Evolutionary conservation across 1,140 invertebrate species (phyloP).

Genomic region (Hylyphantes graminicola): DNA sequence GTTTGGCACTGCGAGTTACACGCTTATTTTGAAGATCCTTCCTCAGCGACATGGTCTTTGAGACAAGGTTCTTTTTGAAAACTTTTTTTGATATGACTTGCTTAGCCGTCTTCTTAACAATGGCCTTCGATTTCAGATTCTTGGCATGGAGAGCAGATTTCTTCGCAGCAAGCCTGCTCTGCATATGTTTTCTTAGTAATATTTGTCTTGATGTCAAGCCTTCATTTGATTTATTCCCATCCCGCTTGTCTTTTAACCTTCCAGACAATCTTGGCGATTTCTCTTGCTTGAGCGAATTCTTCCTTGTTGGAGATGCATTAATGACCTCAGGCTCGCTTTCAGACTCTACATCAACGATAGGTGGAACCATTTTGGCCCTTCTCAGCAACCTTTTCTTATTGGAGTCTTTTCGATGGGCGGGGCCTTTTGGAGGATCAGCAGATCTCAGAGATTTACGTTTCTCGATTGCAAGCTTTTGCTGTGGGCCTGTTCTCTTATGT

Average conservation of each 20-base stretch:
- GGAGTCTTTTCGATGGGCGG: background rate
- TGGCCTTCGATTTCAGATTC: constrained; percentile 34
- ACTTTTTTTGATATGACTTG: constrained; percentile 42
- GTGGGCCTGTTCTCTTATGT: constrained; percentile 4
- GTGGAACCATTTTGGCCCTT: constrained; percentile 61
- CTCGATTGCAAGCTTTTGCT: constrained; percentile 40
- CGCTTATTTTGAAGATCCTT: constrained; percentile 52
- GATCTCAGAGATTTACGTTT: constrained; percentile 58
- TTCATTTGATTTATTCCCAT: background rate
- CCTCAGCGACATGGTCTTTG: constrained; percentile 51
- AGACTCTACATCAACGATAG: constrained; percentile 61
- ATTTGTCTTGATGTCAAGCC: constrained; percentile 32
- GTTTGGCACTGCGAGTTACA: constrained; percentile 55
- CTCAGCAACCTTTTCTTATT: constrained; percentile 45
- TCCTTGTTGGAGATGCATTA: constrained; percentile 15
- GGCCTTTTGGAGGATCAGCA: constrained; percentile 26
- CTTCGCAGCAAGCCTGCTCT: constrained; percentile 39
- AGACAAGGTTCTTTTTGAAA: constrained; percentile 27
- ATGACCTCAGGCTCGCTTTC: constrained; percentile 60
- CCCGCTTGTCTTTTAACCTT: background rate
- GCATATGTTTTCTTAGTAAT: constrained; percentile 49
- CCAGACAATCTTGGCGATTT: background rate
- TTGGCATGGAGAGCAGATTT: constrained; percentile 24
- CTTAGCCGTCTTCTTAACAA: constrained; percentile 20
- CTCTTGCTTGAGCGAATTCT: background rate